Conservation (phyloP, 2,888 invertebrate species). For the Tolmerus cingulatus region DNA sequence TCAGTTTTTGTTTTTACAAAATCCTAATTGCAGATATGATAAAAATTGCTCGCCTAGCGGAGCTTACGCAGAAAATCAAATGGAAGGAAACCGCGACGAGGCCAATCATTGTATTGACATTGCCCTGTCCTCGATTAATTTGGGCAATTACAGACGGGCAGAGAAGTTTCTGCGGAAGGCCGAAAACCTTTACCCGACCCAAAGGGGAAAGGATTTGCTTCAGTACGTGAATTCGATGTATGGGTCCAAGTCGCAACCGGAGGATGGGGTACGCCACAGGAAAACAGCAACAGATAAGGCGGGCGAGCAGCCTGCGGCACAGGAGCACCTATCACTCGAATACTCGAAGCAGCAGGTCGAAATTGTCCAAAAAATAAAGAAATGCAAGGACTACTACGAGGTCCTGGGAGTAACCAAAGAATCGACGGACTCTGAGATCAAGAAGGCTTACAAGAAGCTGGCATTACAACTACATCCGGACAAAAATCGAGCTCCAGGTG, state of each 20-base stretch:
- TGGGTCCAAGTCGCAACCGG: slow-evolving; percentile 32
- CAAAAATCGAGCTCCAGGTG: slow-evolving; percentile 83
- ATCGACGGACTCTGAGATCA: slow-evolving; percentile 73
- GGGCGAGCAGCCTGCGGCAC: neutral
- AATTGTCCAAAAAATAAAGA: slow-evolving; percentile 67
- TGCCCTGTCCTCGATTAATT: slow-evolving; percentile 68
- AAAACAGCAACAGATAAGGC: neutral
- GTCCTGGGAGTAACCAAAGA: slow-evolving; percentile 74
- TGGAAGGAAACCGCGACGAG: slow-evolving; percentile 78
- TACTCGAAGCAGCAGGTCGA: slow-evolving; percentile 80
- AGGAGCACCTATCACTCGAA: slow-evolving; percentile 59
- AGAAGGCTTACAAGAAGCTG: slow-evolving; percentile 76
- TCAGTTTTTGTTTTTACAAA: neutral
- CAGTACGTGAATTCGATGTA: slow-evolving; percentile 51
- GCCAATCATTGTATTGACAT: slow-evolving; percentile 73
- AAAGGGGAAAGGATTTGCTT: slow-evolving; percentile 68
- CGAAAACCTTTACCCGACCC: slow-evolving; percentile 71
- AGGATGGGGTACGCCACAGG: neutral
- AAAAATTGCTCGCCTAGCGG: neutral
- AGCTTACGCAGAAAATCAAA: slow-evolving; percentile 52
- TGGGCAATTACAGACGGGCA: slow-evolving; percentile 71
- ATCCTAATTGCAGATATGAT: neutral
- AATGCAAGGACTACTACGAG: slow-evolving; percentile 82
- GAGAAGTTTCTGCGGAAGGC: slow-evolving; percentile 72
- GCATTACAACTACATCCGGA: slow-evolving; percentile 85